A percentile compares a stretch with the other conserved stretches of the same genome.
These are phyloP conservation scores for Xyliphius kryptos DNA, from an alignment of 2,113 vertebrate genomes.

Conservation along the genomic window DNA sequence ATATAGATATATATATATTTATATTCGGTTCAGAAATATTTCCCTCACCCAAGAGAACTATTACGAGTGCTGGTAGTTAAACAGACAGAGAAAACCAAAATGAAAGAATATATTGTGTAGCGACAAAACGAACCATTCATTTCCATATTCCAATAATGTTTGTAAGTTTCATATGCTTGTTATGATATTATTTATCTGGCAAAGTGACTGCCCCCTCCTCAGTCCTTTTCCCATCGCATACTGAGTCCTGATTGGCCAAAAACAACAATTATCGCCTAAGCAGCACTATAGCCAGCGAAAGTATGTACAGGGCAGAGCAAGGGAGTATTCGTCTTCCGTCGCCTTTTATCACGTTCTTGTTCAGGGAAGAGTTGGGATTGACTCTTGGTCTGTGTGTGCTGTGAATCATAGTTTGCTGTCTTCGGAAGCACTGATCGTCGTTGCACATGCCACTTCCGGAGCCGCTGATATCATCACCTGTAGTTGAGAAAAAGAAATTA, in stretches of 20 bases:
- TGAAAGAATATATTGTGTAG: slow-evolving; percentile 53
- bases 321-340: slow-evolving; percentile 56
- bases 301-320: slow-evolving; percentile 55
- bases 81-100: slow-evolving; percentile 56
- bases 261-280: slow-evolving; percentile 75
- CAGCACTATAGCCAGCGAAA: slow-evolving; percentile 64
- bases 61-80: slow-evolving; percentile 48
- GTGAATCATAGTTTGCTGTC: background rate
- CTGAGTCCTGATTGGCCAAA: slow-evolving; percentile 58
- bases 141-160: slow-evolving; percentile 8
- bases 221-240: slow-evolving; percentile 48
- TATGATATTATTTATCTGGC: slow-evolving; percentile 54
- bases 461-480: slow-evolving; percentile 89
- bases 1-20: too few species aligned
- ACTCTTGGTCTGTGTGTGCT: slow-evolving; percentile 57
- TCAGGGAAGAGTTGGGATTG: slow-evolving; percentile 53
- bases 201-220: slow-evolving; percentile 55
- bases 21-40: too few species aligned
- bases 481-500: background rate
- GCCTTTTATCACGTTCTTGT: slow-evolving; percentile 58
- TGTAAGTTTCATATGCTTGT: slow-evolving; percentile 30
- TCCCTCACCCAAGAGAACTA: slow-evolving; percentile 43
- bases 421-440: slow-evolving; percentile 64
- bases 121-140: slow-evolving; percentile 57
- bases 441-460: slow-evolving; percentile 84